Evolutionary conservation across 2,113 vertebrate genomes (phyloP).

Genomic region (Lipophrys pholis): DNA sequence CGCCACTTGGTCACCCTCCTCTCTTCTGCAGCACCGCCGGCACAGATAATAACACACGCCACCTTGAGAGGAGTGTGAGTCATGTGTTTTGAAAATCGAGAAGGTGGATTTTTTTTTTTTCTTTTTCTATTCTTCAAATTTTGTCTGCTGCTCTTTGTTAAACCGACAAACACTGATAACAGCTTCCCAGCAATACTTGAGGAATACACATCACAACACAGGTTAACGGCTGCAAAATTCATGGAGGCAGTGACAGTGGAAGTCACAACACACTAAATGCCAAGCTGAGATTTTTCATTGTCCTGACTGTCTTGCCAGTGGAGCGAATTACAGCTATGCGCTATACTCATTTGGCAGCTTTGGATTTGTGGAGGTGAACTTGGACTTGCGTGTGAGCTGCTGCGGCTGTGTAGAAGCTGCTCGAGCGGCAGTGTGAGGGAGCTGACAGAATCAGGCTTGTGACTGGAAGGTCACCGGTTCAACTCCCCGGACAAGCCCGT

Average conservation of each 20-base stretch:
- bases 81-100: background rate
- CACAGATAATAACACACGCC: background rate
- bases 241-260: constrained; percentile 5
- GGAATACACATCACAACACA: constrained; percentile 3
- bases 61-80: background rate
- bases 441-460: constrained; percentile 12
- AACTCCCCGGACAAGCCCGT: constrained; percentile 10
- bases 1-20: background rate
- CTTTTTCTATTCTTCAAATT: background rate
- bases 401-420: no score
- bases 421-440: background rate
- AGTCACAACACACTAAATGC: background rate
- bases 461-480: constrained; percentile 40
- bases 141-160: background rate
- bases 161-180: no score
- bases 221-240: constrained; percentile 21
- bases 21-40: background rate
- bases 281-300: background rate
- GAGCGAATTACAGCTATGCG: background rate
- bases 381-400: constrained; percentile 5
- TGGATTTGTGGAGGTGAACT: constrained; percentile 2
- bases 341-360: background rate
- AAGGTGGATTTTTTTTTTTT: no score
- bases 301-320: background rate
- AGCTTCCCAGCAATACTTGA: constrained; percentile 18